Evolutionary conservation across 2,888 invertebrate species (phyloP).

Genomic region (Catocala fraxini): DNA sequence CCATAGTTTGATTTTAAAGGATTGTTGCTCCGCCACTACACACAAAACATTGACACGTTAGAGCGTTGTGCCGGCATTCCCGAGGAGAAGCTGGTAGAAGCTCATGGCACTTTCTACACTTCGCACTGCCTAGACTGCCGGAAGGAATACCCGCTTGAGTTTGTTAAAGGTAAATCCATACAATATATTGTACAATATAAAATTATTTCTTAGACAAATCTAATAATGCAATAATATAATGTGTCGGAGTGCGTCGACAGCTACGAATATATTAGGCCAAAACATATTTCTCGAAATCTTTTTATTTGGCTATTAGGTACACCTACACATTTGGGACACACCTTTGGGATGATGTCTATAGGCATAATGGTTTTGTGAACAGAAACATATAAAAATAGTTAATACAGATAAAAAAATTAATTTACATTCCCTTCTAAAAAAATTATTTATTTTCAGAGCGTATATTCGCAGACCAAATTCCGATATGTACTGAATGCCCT

Average conservation of each 20-base stretch:
- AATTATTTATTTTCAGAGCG: slow-evolving; percentile 84
- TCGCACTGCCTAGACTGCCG: slow-evolving; percentile 94
- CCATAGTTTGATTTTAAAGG: slow-evolving; percentile 61
- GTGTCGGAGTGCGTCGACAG: too few species aligned
- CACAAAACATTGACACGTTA: slow-evolving; percentile 97
- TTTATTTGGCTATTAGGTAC: too few species aligned
- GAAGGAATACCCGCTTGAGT: slow-evolving; percentile 91
- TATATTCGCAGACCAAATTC: slow-evolving; percentile 91
- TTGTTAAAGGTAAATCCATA: slow-evolving; percentile 91
- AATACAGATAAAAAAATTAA: too few species aligned
- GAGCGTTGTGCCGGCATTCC: slow-evolving; percentile 95
- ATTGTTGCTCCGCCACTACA: slow-evolving; percentile 91
- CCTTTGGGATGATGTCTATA: too few species aligned
- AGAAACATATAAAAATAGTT: too few species aligned
- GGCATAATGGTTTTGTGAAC: too few species aligned
- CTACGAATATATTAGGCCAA: too few species aligned
- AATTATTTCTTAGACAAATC: too few species aligned
- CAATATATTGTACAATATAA: neutral
- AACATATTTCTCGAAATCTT: too few species aligned
- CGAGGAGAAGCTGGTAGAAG: slow-evolving; percentile 95
- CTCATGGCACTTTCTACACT: slow-evolving; percentile 97
- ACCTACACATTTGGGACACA: too few species aligned
- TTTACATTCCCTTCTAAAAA: neutral
- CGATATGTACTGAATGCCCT: slow-evolving; percentile 92
- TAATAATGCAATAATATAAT: too few species aligned